Evolutionary conservation across 2,888 invertebrate genomes (phyloP).

Genomic region (Dione juno): DNA sequence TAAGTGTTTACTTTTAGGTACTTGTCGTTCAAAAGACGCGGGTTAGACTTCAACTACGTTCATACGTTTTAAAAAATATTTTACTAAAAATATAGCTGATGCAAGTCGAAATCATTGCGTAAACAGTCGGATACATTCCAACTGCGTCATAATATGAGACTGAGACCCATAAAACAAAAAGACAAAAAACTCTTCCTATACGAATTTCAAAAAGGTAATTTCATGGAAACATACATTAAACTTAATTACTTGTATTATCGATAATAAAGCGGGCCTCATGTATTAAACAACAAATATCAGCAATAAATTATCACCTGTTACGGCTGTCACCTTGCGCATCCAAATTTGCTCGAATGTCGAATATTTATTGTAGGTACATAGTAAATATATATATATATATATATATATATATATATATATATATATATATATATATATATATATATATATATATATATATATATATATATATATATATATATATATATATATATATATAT

Average conservation of each 20-base stretch:
- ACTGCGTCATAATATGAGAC: no score
- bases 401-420: no score
- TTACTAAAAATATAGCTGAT: not conserved
- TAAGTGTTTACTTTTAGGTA: no score
- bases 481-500: no score
- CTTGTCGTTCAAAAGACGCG: no score
- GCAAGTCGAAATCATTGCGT: not conserved
- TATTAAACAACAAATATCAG: not conserved
- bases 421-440: no score
- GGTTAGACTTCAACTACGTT: no score
- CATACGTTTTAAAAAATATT: not conserved
- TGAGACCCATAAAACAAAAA: not conserved
- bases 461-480: no score
- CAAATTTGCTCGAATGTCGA: constrained; percentile 15
- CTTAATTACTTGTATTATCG: constrained; percentile 14
- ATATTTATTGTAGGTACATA: not conserved
- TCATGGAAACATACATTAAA: constrained; percentile 15
- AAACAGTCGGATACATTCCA: not conserved
- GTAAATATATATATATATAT: no score
- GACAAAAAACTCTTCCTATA: constrained; percentile 13
- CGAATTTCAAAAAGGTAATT: not conserved
- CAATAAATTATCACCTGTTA: constrained; percentile 8
- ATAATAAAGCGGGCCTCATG: constrained; percentile 7
- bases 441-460: no score
- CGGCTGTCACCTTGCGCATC: constrained; percentile 18